Base-by-base conservation (phyloP, 1,140 invertebrate genomes). In the Monomorium pharaonis region DNA sequence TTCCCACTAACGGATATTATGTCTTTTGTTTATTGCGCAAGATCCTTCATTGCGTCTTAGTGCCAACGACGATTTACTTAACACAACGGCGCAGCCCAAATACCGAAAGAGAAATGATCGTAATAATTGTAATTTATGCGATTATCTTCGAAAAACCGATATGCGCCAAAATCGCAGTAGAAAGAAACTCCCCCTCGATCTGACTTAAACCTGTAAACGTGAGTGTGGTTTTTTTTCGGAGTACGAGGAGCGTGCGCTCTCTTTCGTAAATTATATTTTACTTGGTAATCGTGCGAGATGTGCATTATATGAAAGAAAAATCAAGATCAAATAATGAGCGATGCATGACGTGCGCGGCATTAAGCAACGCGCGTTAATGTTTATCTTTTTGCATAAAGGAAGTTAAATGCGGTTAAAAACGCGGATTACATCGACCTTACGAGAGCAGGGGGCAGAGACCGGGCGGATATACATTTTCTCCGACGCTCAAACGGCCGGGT, bases 81-180 rank as follows among this genome's bases (percentile, higher is more conserved):
- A 86, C 84, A 78, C 56, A 69, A 75, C 30, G 44, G 42, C 24
- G 27, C 62, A 14, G 51, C 24, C n/a, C n/a, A 44, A 44, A 72
- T 62, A 85, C 60, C 69, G 37, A 74, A 60, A 54, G 49, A 81
- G 84, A 88, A 83, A 86, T 83, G 84, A 44, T 75, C 76, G 84
- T 86, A 86, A 86, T 88, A 88, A 86, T 88, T 88, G 76, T 83
- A 88, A 88, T 88, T 88, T 81, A 88, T 81, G 76, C 84, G 84
- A 88, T 86, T 81, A 83, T 81, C 60, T 88, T 47, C 16, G 21
- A 60, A 62, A 67, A 87, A 86, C 84, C 84, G 84, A 67, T 86
- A 86, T 81, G n/a, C 54, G 56, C 75, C 60, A 47, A 60, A 54
- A 24, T 44, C 49, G 49, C 47, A 27, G 72, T 30, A 51, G 74